Evolutionary conservation across 2,797 vertebrate genomes (phyloP).

Genomic region (Huso huso): DNA sequence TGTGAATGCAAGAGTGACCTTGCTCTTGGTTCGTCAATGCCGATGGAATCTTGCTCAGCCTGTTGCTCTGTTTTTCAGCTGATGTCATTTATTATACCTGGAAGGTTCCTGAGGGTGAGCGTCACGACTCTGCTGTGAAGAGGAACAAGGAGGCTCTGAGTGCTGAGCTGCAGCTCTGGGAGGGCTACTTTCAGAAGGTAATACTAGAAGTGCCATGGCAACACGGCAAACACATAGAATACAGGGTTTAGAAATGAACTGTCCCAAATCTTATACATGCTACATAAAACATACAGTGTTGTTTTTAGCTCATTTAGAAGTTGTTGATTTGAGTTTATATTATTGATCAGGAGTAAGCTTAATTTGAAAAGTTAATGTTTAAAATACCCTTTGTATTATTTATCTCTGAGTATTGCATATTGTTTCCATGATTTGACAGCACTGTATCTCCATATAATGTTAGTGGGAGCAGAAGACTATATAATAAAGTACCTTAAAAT

Average conservation of each 20-base stretch:
- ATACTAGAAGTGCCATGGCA: neutral
- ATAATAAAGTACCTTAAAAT: neutral
- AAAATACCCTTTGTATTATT: no score
- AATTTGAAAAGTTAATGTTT: no score
- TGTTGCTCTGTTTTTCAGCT: slow-evolving; percentile 24
- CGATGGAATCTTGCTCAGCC: no score
- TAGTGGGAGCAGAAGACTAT: neutral
- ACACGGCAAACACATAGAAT: neutral
- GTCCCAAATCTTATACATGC: no score
- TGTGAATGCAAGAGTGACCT: no score
- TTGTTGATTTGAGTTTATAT: neutral
- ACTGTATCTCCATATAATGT: neutral
- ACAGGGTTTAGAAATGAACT: no score
- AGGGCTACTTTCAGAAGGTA: slow-evolving; percentile 54
- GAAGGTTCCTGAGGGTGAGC: slow-evolving; percentile 48
- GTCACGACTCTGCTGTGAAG: slow-evolving; percentile 44
- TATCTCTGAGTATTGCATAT: neutral
- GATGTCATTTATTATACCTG: slow-evolving; percentile 41
- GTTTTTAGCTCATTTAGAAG: neutral
- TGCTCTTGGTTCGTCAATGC: no score
- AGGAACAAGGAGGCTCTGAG: slow-evolving; percentile 42
- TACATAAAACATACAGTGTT: neutral
- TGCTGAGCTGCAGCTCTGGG: slow-evolving; percentile 52
- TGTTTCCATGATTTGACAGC: neutral
- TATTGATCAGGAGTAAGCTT: no score